These are phyloP conservation scores for Campylomormyrus numenius DNA, from an alignment of 2,113 vertebrate genomes.

Conservation along the genomic window DNA sequence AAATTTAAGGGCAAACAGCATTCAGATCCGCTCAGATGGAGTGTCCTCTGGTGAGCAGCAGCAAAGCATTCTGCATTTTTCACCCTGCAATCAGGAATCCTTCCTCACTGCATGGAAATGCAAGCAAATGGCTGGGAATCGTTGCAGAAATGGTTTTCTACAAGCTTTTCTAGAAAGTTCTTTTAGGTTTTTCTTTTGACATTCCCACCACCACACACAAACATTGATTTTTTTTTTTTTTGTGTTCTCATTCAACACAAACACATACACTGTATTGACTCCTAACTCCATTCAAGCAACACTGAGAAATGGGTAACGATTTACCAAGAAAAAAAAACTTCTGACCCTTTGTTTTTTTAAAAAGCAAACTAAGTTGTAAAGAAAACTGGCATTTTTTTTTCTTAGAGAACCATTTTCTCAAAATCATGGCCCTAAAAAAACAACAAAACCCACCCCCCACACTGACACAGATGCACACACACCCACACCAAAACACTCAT, in stretches of 20 bases:
- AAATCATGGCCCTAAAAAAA: not conserved
- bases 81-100: not conserved
- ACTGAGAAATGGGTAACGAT: not conserved
- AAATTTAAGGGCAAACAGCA: not conserved
- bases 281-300: not conserved
- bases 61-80: not conserved
- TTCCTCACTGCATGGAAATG: not conserved
- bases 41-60: not conserved
- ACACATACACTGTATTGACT: constrained; percentile 18
- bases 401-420: not conserved
- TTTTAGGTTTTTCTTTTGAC: not conserved
- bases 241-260: not conserved
- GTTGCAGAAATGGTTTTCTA: not conserved
- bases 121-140: not conserved
- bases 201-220: not conserved
- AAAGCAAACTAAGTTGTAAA: not conserved
- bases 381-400: not conserved
- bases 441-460: not conserved
- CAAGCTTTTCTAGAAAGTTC: not conserved
- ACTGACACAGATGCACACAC: not conserved
- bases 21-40: not conserved
- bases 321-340: not conserved
- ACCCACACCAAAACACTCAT: not conserved
- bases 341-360: not conserved
- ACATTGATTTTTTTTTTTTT: not conserved